These are phyloP conservation scores for Indri indri DNA, from an alignment of 2,113 vertebrate species.

Conservation along the genomic window DNA sequence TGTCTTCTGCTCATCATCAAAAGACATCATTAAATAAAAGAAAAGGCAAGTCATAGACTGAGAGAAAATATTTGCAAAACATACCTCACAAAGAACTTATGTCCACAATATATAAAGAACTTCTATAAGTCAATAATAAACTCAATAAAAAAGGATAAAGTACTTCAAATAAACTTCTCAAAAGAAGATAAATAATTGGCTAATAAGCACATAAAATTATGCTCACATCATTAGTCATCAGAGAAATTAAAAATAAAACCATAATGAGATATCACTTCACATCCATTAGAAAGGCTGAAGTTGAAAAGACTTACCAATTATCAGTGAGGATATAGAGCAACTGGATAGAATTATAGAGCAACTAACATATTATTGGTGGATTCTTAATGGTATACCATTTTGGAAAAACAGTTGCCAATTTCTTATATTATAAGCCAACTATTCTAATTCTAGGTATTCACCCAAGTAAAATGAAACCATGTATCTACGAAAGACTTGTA, in stretches of 20 bases:
- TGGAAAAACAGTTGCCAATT: not conserved
- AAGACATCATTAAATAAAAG: not conserved
- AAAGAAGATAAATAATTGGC: not conserved
- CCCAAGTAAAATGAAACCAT: not conserved
- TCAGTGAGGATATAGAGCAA: not conserved
- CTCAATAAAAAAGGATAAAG: not conserved
- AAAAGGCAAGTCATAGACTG: not conserved
- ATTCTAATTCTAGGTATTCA: not conserved
- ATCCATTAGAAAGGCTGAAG: not conserved
- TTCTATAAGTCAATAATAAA: not conserved
- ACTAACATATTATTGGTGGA: not conserved
- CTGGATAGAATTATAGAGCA: not conserved
- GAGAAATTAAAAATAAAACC: constrained; percentile 14
- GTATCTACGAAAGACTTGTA: not conserved
- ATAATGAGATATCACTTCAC: not conserved
- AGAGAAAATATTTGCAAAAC: not conserved
- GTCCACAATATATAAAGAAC: not conserved
- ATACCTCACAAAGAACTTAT: not conserved
- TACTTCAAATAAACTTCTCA: not conserved
- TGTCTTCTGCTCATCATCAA: not conserved
- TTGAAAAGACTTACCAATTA: not conserved
- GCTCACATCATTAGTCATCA: not conserved
- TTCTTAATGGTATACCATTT: not conserved
- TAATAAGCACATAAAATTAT: not conserved
- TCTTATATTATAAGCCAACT: not conserved